phyloP scores from a whole-genome alignment of 2,888 invertebrate genomes.

The Dinocampus coccinellae region DNA sequence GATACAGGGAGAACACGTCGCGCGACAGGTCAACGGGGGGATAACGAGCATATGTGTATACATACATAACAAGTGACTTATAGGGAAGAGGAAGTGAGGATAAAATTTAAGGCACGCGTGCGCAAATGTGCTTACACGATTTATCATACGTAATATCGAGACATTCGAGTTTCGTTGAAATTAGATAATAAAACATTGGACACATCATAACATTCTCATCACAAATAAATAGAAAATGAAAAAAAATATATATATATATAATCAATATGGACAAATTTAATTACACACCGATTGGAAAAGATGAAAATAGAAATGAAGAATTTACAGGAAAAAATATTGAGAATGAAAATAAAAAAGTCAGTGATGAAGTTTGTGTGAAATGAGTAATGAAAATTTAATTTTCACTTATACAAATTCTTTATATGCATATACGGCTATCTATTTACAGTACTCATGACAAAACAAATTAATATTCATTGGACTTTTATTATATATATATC shows the following conservation, averaged over 20 bases:
- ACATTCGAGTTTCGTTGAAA: not conserved
- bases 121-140: constrained; percentile 28
- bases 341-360: constrained; percentile 17
- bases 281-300: not conserved
- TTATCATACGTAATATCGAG: constrained; percentile 17
- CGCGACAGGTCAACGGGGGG: constrained; percentile 39
- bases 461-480: constrained; percentile 42
- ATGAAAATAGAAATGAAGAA: constrained; percentile 23
- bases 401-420: not conserved
- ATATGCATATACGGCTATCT: not conserved
- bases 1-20: constrained; percentile 56
- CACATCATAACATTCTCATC: constrained; percentile 10
- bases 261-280: not conserved
- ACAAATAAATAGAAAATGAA: not conserved
- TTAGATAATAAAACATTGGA: no score
- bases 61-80: constrained; percentile 31
- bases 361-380: constrained; percentile 6
- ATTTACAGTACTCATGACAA: constrained; percentile 19
- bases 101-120: constrained; percentile 21
- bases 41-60: constrained; percentile 36
- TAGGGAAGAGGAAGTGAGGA: constrained; percentile 16
- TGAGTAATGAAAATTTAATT: constrained; percentile 26
- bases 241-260: not conserved
- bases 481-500: constrained; percentile 42
- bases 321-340: constrained; percentile 20